phyloP scores from a whole-genome alignment of 2,113 vertebrate genomes.

The Ciconia stormi region DNA sequence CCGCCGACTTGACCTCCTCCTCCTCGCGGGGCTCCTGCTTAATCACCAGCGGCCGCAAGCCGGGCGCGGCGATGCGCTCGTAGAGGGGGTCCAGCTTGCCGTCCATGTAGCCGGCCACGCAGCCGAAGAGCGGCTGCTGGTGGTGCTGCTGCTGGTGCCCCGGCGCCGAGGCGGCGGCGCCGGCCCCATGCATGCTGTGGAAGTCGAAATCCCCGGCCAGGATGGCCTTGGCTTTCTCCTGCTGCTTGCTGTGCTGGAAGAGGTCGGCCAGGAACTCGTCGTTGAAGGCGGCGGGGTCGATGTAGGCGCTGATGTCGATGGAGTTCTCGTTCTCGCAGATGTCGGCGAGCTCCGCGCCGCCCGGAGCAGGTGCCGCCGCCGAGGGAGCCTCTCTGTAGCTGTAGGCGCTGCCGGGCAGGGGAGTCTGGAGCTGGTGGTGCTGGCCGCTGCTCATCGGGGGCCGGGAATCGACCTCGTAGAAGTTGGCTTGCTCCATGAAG shows the following conservation, averaged over 20 bases:
- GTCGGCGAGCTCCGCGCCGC: constrained; percentile 81
- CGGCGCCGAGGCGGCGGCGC: constrained; percentile 50
- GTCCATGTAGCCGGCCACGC: constrained; percentile 85
- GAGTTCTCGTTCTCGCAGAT: constrained; percentile 97
- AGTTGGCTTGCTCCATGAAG: constrained; percentile 94
- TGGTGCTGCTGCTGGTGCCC: constrained; percentile 59
- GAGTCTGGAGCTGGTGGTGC: constrained; percentile 72
- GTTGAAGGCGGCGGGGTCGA: constrained; percentile 95
- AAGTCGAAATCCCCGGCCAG: constrained; percentile 88
- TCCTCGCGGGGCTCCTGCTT: constrained; percentile 95
- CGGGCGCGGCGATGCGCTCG: constrained; percentile 80
- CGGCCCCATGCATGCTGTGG: constrained; percentile 71
- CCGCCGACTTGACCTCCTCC: constrained; percentile 81
- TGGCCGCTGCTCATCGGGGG: constrained; percentile 85
- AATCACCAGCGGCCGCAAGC: constrained; percentile 89
- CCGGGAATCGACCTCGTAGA: constrained; percentile 94
- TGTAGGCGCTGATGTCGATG: constrained; percentile 98
- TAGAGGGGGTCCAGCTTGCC: constrained; percentile 87
- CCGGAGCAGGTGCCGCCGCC: constrained; percentile 77
- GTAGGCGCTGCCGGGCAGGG: constrained; percentile 78
- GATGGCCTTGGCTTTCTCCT: constrained; percentile 83
- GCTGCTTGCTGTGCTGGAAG: constrained; percentile 91
- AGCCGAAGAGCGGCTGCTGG: constrained; percentile 77
- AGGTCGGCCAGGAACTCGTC: constrained; percentile 98
- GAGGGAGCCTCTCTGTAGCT: constrained; percentile 76